A percentile compares a stretch with the other conserved stretches of the same genome.
Evolutionary conservation across 2,888 invertebrate species (phyloP).

Genomic region (Temnothorax unifasciatus): DNA sequence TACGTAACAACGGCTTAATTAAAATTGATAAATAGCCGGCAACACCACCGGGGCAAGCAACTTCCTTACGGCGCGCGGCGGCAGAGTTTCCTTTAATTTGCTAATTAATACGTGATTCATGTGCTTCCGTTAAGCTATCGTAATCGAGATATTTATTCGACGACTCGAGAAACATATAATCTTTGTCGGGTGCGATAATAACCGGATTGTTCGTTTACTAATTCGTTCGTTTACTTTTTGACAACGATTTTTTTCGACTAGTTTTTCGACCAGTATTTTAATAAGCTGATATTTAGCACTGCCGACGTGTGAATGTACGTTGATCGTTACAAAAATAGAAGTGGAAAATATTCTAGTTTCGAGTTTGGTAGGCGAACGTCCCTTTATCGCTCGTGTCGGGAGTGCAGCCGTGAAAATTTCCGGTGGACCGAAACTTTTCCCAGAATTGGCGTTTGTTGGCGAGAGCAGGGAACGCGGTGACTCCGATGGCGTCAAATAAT

Average conservation of each 20-base stretch:
- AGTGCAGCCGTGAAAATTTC: conserved; percentile 30
- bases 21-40: conserved; percentile 68
- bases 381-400: background rate
- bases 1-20: conserved; percentile 70
- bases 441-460: conserved; percentile 11
- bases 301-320: background rate
- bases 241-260: background rate
- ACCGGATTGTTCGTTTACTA: background rate
- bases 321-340: background rate
- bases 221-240: background rate
- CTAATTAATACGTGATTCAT: conserved; percentile 63
- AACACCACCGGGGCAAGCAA: conserved; percentile 39
- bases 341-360: background rate
- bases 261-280: background rate
- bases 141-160: conserved; percentile 44
- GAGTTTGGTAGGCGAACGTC: background rate
- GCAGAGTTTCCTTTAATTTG: conserved; percentile 61
- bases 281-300: background rate
- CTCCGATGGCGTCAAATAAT: conserved; percentile 64
- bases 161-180: background rate
- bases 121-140: conserved; percentile 54
- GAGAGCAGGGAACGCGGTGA: conserved; percentile 33
- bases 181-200: background rate
- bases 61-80: conserved; percentile 53
- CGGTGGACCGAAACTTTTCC: conserved; percentile 28